These are phyloP conservation scores for Macaria notata DNA, from an alignment of 2,888 invertebrate species.

Conservation along the genomic window DNA sequence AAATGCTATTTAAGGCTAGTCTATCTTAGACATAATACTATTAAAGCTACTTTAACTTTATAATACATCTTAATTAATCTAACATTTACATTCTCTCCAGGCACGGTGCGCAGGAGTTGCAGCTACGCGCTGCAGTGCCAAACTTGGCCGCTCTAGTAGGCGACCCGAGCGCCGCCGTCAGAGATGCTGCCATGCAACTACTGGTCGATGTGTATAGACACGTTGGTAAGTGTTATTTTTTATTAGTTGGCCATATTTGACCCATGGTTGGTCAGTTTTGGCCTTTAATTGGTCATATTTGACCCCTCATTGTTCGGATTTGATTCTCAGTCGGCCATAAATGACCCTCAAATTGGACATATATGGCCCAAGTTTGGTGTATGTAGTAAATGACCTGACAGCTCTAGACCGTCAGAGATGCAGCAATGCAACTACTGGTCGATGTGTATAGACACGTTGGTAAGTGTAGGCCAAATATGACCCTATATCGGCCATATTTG, in stretches of 20 bases:
- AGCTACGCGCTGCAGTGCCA: constrained; percentile 91
- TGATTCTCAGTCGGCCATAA: too few relatives aligned
- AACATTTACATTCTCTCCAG: constrained; percentile 66
- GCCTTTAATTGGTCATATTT: too few relatives aligned
- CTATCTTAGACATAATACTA: too few relatives aligned
- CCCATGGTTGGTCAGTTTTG: too few relatives aligned
- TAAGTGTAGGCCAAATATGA: constrained; percentile 38
- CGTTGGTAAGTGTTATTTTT: constrained; percentile 83
- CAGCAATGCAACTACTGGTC: constrained; percentile 91
- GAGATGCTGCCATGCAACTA: constrained; percentile 93
- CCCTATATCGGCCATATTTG: too few relatives aligned
- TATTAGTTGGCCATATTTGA: neutral
- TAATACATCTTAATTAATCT: too few relatives aligned
- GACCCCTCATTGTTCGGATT: too few relatives aligned
- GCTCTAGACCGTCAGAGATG: constrained; percentile 93
- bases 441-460: constrained; percentile 97
- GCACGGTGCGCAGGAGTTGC: constrained; percentile 92
- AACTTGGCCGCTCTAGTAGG: constrained; percentile 91
- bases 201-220: constrained; percentile 95
- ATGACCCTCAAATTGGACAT: too few relatives aligned
- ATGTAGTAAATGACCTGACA: too few relatives aligned
- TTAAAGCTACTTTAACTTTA: too few relatives aligned
- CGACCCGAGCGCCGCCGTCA: constrained; percentile 93
- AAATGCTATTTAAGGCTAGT: too few relatives aligned
- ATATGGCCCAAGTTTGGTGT: too few relatives aligned